Base-by-base conservation (phyloP, 2,888 invertebrate genomes). In the Stenichneumon culpator region DNA sequence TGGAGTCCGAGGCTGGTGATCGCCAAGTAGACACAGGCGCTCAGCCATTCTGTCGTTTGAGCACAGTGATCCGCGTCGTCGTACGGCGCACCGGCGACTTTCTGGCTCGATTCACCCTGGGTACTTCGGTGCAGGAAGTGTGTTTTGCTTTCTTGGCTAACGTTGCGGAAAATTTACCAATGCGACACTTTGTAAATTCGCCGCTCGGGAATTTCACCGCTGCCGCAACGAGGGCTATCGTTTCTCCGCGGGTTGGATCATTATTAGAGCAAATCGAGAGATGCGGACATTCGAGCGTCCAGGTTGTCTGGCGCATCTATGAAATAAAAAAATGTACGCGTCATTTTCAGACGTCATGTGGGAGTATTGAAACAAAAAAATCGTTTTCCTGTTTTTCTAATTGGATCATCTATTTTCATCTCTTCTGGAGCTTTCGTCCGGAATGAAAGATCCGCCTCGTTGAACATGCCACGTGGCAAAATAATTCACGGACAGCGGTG, bases 151-250 rank as follows among this genome's bases (percentile, higher is more conserved):
- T 22, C 72, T 72, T 57, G 47, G n/a, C 44, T 57, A 36, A 67
- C 77, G 32, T 72, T 70, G 65, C 77, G 70, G 72, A 78, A 82
- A 82, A 67, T 72, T 67, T 52, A 52, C 75, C 81, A 75, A 75
- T 50, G 54, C 70, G 47, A 67, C 39, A 77, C 70, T 36, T 57
- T 14, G 57, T 57, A 57, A 57, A 25, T 57, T 57, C 57, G 57
- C 22, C 22, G 25, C 25, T 11, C 22, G 54, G 22, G 54, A 19
- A 57, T 57, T 57, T 22, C 54, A 22, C 22, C 54, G 11, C 22
- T 22, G 57, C 57, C 14, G 57, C 57, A 4, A n/a, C 57, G 22
- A 22, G 11, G 25, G 11, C 0, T 4, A 57, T 14, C 1, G 25
- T 57, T 25, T 57, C 22, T 25, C 57, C 14, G 25, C 5, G 22